These are phyloP conservation scores for Hyaena hyaena DNA, from an alignment of 2,113 vertebrate species.

Conservation along the genomic window DNA sequence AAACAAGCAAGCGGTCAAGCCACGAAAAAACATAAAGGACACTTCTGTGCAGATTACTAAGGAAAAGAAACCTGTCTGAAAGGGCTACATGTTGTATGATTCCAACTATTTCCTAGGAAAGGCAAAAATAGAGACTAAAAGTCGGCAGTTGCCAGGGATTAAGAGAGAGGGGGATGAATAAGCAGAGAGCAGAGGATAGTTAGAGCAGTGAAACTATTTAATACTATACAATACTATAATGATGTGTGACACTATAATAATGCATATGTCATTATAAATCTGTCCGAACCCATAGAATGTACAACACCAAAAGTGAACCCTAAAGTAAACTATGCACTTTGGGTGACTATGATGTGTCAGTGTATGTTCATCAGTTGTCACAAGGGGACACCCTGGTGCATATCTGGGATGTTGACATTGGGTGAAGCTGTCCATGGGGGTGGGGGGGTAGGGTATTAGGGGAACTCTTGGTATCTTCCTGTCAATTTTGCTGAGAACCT, in stretches of 20 bases:
- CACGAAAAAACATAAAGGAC: background rate
- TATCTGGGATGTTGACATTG: background rate
- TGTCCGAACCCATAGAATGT: background rate
- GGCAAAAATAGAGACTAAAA: background rate
- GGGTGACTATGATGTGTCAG: background rate
- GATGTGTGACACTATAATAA: background rate
- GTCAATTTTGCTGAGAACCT: background rate
- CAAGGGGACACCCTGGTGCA: background rate
- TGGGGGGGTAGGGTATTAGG: accelerated
- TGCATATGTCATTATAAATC: background rate
- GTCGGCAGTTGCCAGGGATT: background rate
- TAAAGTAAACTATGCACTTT: background rate
- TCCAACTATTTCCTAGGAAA: background rate
- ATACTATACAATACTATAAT: background rate
- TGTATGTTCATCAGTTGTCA: background rate
- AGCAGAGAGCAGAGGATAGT: background rate
- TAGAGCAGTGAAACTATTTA: background rate
- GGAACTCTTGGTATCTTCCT: background rate
- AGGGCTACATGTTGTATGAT: background rate
- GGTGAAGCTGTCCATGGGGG: background rate
- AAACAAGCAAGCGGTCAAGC: background rate
- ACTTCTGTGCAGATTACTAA: background rate
- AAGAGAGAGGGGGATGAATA: background rate
- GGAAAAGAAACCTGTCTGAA: background rate
- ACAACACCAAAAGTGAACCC: background rate